Conservation (phyloP, 2,113 vertebrate species). For the Hemibagrus wyckioides region DNA sequence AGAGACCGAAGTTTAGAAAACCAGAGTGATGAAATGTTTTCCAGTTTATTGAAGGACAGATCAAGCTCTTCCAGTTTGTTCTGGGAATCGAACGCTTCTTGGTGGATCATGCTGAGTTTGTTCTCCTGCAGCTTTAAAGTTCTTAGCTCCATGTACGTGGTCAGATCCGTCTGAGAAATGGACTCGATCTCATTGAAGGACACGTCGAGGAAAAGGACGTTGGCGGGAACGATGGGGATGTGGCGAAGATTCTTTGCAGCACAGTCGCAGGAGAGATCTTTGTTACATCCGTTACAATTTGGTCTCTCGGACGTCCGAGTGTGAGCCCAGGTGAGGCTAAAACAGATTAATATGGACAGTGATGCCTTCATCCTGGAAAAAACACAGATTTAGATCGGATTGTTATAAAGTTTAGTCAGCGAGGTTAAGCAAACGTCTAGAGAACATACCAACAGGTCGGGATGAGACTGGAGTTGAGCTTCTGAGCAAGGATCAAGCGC, state of each 20-base stretch:
- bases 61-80: slow-evolving; percentile 74
- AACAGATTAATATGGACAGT: not conserved
- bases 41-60: slow-evolving; percentile 76
- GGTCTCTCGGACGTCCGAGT: not conserved
- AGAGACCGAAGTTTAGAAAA: slow-evolving; percentile 74
- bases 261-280: slow-evolving; percentile 67
- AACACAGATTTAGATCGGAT: not conserved
- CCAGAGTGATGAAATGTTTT: slow-evolving; percentile 71
- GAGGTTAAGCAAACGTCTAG: not conserved
- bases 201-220: slow-evolving; percentile 67
- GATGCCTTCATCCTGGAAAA: slow-evolving; percentile 38
- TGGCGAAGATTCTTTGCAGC: slow-evolving; percentile 56
- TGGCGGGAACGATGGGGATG: slow-evolving; percentile 67
- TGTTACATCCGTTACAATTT: slow-evolving; percentile 58
- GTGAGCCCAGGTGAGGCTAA: not conserved
- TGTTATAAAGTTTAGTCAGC: not conserved
- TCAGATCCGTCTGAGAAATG: slow-evolving; percentile 68
- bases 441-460: not conserved
- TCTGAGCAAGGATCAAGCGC: not conserved
- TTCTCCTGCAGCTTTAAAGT: slow-evolving; percentile 70
- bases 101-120: slow-evolving; percentile 66
- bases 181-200: slow-evolving; percentile 72
- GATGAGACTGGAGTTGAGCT: not conserved
- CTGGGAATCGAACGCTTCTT: slow-evolving; percentile 68
- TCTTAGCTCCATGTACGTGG: slow-evolving; percentile 62